Base-by-base conservation (phyloP, 2,888 invertebrate species). In the Caenorhabditis uteleia region DNA sequence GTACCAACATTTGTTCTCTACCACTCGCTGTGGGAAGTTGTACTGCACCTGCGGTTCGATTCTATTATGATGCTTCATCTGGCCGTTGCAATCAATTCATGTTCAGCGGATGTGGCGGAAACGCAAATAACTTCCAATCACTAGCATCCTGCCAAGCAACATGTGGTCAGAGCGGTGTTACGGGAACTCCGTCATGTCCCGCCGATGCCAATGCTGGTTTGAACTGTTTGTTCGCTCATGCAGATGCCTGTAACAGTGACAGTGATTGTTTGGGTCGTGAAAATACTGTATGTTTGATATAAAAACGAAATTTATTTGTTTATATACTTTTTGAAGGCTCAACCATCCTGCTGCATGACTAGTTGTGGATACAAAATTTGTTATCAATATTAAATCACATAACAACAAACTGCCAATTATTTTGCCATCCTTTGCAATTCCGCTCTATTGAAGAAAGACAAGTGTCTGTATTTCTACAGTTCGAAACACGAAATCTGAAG, bases 261-360 rank as follows among this genome's bases (percentile, higher is more conserved):
- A 55, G 69, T 8, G 80, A 79, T 48, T 77, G 79, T 48, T 49
- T 75, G n/a, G 73, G 74, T 26, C 57, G 74, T 31, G 74, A 73
- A 49, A 74, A 74, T 39, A 73, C 73, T 12, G 72, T 72, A 47
- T 46, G 56, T 12, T 8, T 7, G n/a, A 3, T 2, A 20, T 29
- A 29, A 29, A 12, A n/a, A n/a, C n/a, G 8, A 12, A 34, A 12
- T n/a, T n/a, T 10, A 34, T 34, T 34, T 34, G 34, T 5, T 34
- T 7, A 34, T n/a, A 34, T 10, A 26, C 3, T 36, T 3, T 38
- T 59, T 65, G 5, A 60, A 66, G 66, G 55, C 61, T 34, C 77
- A 79, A 56, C 80, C 80, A n/a, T 75, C 77, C 2, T 81, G 80
- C 57, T 81, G 80, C 56, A 79, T 81, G 80, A 80, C 80, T 25